Conservation (phyloP, 2,113 vertebrate genomes). For the Albula goreensis region DNA sequence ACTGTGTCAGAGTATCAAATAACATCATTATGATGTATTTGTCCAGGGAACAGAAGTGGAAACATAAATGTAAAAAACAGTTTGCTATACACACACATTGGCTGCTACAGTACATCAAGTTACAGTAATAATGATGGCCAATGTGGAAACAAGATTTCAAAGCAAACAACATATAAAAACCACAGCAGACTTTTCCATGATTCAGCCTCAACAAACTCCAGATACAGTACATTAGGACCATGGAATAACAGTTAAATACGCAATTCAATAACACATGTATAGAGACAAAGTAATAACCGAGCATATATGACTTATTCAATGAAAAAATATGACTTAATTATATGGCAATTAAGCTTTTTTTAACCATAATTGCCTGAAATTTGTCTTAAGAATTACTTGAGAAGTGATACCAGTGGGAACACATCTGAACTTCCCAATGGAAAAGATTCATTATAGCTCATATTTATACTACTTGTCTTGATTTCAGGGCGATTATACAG, state of each 20-base stretch:
- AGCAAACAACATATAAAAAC: slow-evolving; percentile 35
- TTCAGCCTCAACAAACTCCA: slow-evolving; percentile 47
- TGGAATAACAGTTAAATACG: slow-evolving; percentile 49
- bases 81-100: slow-evolving; percentile 52
- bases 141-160: slow-evolving; percentile 47
- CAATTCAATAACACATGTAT: slow-evolving; percentile 45
- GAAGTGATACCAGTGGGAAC: slow-evolving; percentile 18
- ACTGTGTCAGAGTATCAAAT: not conserved
- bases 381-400: slow-evolving; percentile 49
- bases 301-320: slow-evolving; percentile 46
- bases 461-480: not conserved
- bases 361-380: slow-evolving; percentile 53
- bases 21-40: not conserved
- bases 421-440: slow-evolving; percentile 36
- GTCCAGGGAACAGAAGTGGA: not conserved
- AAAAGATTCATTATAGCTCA: not conserved
- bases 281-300: slow-evolving; percentile 50
- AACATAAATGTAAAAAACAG: not conserved
- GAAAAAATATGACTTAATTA: slow-evolving; percentile 56
- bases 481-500: not conserved
- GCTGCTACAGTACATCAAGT: slow-evolving; percentile 43
- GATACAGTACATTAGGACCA: slow-evolving; percentile 41
- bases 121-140: slow-evolving; percentile 36
- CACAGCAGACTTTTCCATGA: slow-evolving; percentile 48
- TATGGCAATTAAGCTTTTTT: slow-evolving; percentile 56